phyloP scores from a whole-genome alignment of 2,888 invertebrate genomes.

The Apoda limacodes region DNA sequence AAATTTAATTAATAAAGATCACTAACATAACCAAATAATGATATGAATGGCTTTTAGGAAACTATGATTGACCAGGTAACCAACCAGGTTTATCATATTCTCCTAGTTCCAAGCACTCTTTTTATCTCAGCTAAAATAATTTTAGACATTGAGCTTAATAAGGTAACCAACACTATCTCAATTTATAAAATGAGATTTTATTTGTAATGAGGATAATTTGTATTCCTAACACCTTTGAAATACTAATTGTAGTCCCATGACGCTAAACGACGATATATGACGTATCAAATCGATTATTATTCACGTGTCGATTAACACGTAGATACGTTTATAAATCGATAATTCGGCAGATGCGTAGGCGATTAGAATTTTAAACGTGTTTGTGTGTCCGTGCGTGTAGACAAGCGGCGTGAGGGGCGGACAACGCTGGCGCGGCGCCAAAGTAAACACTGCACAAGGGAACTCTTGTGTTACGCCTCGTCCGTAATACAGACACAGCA shows the following conservation, averaged over 20 bases:
- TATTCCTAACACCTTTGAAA: no score
- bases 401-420: constrained; percentile 50
- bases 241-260: constrained; percentile 40
- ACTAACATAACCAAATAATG: no score
- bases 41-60: no score
- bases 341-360: constrained; percentile 43
- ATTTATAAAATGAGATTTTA: no score
- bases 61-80: no score
- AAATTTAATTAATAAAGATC: no score
- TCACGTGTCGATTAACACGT: constrained; percentile 41
- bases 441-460: constrained; percentile 68
- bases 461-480: constrained; percentile 70
- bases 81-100: no score
- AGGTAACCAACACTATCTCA: no score
- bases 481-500: constrained; percentile 67
- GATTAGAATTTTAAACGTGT: constrained; percentile 32
- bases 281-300: constrained; percentile 38
- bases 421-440: constrained; percentile 60
- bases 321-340: constrained; percentile 46
- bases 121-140: no score
- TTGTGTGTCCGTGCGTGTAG: constrained; percentile 52
- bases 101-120: no score
- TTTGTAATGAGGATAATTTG: no score
- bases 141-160: no score
- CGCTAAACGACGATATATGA: constrained; percentile 51